Evolutionary conservation across 2,888 invertebrate species (phyloP).

Genomic region (Dermolepida albohirtum): DNA sequence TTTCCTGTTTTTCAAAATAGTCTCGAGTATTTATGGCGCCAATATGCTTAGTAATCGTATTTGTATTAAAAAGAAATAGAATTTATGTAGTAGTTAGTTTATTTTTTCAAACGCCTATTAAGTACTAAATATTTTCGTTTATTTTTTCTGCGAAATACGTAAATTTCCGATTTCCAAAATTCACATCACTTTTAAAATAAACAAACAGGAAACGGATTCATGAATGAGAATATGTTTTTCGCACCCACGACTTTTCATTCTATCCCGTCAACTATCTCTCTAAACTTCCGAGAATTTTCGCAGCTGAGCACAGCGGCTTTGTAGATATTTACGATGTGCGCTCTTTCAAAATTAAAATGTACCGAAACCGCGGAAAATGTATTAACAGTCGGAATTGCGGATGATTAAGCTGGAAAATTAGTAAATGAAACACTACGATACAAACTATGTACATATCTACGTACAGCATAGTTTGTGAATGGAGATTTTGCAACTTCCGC

Average conservation of each 20-base stretch:
- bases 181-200: slow-evolving; percentile 19
- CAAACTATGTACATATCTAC: neutral
- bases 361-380: slow-evolving; percentile 8
- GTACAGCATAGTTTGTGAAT: neutral
- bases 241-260: neutral
- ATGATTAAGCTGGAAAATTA: neutral
- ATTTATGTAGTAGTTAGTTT: too few relatives aligned
- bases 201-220: slow-evolving; percentile 27
- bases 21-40: too few relatives aligned
- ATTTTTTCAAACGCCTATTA: too few relatives aligned
- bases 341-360: slow-evolving; percentile 23
- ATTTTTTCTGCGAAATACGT: neutral
- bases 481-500: neutral
- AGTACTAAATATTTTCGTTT: too few relatives aligned
- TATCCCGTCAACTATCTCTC: neutral
- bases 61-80: too few relatives aligned
- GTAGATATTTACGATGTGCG: neutral
- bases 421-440: neutral
- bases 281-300: slow-evolving; percentile 19
- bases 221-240: slow-evolving; percentile 25
- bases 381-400: neutral
- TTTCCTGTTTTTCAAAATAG: too few relatives aligned
- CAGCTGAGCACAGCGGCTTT: neutral
- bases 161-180: neutral
- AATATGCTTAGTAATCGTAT: too few relatives aligned